A percentile compares a stretch with the other conserved stretches of the same genome.
Conservation (phyloP, 2,113 vertebrate species). For the Platysternon megacephalum region DNA sequence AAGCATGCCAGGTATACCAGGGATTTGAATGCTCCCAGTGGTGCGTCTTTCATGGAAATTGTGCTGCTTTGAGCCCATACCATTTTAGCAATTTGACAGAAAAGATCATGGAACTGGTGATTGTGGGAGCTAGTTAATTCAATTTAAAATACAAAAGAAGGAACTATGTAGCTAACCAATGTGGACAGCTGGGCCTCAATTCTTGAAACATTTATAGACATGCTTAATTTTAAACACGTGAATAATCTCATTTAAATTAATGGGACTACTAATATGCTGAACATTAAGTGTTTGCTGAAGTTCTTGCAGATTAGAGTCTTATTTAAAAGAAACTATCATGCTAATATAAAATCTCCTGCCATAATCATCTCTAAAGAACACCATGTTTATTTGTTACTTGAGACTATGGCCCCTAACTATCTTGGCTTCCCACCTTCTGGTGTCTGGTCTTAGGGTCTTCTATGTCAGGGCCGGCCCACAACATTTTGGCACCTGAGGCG, state of each 20-base stretch:
- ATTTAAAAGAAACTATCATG: not conserved
- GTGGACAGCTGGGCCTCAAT: not conserved
- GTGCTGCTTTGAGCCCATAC: not conserved
- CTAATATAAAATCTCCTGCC: not conserved
- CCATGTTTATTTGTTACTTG: not conserved
- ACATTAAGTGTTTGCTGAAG: not conserved
- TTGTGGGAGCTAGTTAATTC: not conserved
- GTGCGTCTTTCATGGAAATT: not conserved
- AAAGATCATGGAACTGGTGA: not conserved
- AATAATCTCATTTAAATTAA: accelerated
- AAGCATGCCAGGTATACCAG: slow-evolving; percentile 9
- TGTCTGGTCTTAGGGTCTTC: not conserved
- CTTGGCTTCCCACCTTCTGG: not conserved
- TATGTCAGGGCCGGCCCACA: not conserved
- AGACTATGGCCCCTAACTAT: not conserved
- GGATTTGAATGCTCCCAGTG: not conserved
- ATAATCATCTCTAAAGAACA: not conserved
- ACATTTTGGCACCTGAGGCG: too few relatives aligned
- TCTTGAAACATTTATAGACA: not conserved
- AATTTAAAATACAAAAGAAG: not conserved
- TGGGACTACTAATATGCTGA: not conserved
- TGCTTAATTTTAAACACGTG: not conserved
- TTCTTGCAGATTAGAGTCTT: not conserved
- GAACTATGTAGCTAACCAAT: accelerated
- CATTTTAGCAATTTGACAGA: not conserved